phyloP scores from a whole-genome alignment of 2,888 invertebrate species.

The Thymelicus sylvestris region DNA sequence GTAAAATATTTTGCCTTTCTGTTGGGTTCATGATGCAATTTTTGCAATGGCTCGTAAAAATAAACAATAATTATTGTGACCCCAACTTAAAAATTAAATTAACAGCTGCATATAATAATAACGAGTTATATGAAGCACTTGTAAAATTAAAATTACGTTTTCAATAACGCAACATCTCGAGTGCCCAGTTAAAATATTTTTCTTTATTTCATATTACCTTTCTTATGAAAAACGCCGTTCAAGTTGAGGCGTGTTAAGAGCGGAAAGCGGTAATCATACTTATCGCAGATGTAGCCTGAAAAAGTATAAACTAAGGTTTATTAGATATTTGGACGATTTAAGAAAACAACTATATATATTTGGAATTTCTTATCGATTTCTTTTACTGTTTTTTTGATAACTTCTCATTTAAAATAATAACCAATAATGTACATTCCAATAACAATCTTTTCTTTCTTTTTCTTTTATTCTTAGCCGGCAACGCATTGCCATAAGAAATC shows the following conservation, averaged over 20 bases:
- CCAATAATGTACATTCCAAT: no score
- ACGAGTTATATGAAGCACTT: conserved; percentile 11
- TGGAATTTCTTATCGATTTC: no score
- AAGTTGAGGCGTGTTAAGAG: not conserved
- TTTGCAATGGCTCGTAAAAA: conserved; percentile 2
- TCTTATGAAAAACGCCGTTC: conserved; percentile 9
- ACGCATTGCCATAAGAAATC: not conserved
- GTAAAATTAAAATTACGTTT: conserved; percentile 18
- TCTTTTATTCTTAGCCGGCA: no score
- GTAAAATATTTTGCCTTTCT: no score
- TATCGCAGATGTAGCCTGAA: no score
- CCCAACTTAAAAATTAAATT: conserved; percentile 7
- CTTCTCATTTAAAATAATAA: no score
- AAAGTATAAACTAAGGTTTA: no score
- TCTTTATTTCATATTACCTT: conserved; percentile 10
- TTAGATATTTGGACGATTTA: no score
- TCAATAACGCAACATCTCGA: conserved; percentile 5
- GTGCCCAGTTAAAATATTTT: conserved; percentile 13
- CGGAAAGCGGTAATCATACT: not conserved
- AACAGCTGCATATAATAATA: conserved; percentile 18
- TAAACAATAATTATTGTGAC: conserved; percentile 1
- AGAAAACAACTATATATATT: no score
- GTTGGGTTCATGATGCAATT: not conserved
- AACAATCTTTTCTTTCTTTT: no score
- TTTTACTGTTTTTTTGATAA: no score